These are phyloP conservation scores for Drosophila malerkotliana DNA, from an alignment of 1,140 invertebrate genomes.

Conservation along the genomic window DNA sequence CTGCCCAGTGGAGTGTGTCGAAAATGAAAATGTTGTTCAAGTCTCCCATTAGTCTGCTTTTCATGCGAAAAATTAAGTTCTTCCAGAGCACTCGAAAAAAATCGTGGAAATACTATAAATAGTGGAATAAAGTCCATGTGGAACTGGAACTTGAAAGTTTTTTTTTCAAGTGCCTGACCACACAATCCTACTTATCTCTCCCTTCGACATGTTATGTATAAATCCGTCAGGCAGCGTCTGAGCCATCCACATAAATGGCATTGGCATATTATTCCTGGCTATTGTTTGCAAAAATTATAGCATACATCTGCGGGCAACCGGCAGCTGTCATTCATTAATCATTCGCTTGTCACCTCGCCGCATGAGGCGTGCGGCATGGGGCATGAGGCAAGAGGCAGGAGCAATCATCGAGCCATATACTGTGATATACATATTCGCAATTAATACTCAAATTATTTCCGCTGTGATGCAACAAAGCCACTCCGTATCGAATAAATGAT, in stretches of 20 bases:
- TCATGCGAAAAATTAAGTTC: conserved; percentile 61
- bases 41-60: conserved; percentile 59
- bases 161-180: conserved; percentile 3
- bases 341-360: conserved; percentile 58
- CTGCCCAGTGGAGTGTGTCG: conserved; percentile 27
- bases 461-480: conserved; percentile 4
- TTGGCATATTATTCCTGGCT: conserved; percentile 26
- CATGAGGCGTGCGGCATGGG: neutral
- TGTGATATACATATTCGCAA: conserved; percentile 32
- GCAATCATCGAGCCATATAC: conserved; percentile 18
- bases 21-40: conserved; percentile 49
- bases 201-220: conserved; percentile 21
- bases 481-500: conserved; percentile 27
- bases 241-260: conserved; percentile 33
- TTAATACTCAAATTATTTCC: conserved; percentile 45
- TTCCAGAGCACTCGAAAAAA: conserved; percentile 9
- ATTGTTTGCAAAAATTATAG: conserved; percentile 45
- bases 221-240: conserved; percentile 27
- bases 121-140: too few relatives aligned
- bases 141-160: neutral
- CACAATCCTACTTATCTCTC: neutral
- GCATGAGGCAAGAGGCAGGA: neutral
- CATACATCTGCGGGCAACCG: conserved; percentile 55
- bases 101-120: too few relatives aligned
- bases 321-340: conserved; percentile 65